Evolutionary conservation across 2,113 vertebrate species (phyloP).

Genomic region (Uropsilus gracilis): DNA sequence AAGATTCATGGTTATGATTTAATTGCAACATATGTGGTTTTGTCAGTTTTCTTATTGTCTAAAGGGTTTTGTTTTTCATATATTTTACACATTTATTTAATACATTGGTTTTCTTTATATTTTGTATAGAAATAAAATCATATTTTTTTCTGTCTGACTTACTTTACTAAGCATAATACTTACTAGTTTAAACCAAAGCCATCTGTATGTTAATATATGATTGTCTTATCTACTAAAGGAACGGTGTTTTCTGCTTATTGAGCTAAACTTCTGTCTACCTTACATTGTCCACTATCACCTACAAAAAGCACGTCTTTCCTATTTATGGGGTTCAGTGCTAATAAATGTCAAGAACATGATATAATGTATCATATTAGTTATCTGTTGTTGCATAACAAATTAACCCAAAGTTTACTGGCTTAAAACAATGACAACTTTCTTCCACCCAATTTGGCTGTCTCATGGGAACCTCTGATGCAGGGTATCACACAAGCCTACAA

Average conservation of each 20-base stretch:
- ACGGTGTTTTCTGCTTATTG: not conserved
- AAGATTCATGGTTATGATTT: not conserved
- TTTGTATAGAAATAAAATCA: too few relatives aligned
- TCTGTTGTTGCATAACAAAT: not conserved
- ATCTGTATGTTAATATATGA: not conserved
- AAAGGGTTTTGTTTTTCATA: not conserved
- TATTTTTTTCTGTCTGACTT: too few relatives aligned
- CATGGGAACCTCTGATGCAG: not conserved
- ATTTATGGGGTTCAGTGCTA: not conserved
- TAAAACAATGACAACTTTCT: too few relatives aligned
- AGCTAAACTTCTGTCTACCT: not conserved
- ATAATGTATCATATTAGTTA: not conserved
- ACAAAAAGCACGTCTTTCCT: not conserved
- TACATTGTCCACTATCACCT: not conserved
- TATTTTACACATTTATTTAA: not conserved
- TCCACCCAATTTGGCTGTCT: too few relatives aligned
- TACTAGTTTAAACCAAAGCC: not conserved
- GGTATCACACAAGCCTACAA: not conserved
- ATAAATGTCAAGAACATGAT: not conserved
- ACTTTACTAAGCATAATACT: too few relatives aligned
- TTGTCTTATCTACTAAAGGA: not conserved
- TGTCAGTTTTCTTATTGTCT: not conserved
- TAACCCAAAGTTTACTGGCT: not conserved
- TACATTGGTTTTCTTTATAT: not conserved
- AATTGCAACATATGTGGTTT: rapidly evolving